Conservation (phyloP, 1,140 invertebrate genomes). For the Trichomalopsis sarcophagae region DNA sequence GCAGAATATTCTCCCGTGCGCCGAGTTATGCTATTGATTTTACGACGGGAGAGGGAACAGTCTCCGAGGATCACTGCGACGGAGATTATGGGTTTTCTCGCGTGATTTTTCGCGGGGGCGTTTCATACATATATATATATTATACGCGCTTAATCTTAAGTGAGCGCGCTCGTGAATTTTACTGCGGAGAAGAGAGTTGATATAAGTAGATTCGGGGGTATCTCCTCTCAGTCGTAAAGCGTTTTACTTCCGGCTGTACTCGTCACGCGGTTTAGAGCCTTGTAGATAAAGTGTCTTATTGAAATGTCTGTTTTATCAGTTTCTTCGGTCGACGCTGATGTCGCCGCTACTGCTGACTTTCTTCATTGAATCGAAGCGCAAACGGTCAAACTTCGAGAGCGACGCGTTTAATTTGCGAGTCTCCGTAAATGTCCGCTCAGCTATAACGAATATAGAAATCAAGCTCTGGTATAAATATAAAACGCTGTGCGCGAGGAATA, state of each 20-base stretch:
- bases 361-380: not conserved
- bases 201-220: not conserved
- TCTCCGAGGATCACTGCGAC: not conserved
- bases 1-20: not conserved
- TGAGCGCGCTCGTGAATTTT: not conserved
- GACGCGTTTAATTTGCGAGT: too few species aligned
- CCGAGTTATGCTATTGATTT: not conserved
- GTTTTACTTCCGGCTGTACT: not conserved
- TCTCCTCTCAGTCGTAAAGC: not conserved
- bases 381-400: not conserved
- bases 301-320: conserved; percentile 1
- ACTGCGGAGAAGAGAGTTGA: not conserved
- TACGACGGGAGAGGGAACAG: not conserved
- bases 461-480: not conserved
- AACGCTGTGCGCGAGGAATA: not conserved
- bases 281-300: conserved; percentile 1
- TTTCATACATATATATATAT: too few species aligned
- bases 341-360: too few species aligned
- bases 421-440: too few species aligned
- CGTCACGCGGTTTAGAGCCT: not conserved
- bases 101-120: not conserved
- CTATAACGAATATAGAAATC: not conserved
- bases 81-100: not conserved
- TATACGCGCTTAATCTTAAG: not conserved
- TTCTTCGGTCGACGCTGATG: not conserved